phyloP scores from a whole-genome alignment of 2,113 vertebrate species.

The Bos indicus region DNA sequence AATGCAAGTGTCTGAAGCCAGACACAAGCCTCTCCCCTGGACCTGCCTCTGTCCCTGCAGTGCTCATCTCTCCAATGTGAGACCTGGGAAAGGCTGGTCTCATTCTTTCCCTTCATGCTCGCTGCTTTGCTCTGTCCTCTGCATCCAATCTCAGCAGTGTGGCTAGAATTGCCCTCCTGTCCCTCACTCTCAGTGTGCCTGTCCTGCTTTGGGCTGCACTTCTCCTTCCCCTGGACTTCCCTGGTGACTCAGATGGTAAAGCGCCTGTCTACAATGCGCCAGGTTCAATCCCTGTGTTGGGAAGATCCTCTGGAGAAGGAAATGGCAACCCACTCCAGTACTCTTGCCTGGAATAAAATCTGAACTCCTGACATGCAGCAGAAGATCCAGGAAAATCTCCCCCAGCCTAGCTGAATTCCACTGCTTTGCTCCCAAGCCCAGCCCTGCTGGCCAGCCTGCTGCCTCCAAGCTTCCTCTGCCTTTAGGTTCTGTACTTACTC shows the following conservation, averaged over 20 bases:
- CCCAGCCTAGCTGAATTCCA: neutral
- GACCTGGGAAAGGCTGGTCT: neutral
- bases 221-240: neutral
- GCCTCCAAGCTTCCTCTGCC: neutral
- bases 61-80: neutral
- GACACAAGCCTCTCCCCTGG: neutral
- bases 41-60: neutral
- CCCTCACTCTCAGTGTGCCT: neutral
- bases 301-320: neutral
- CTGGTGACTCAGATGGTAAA: neutral
- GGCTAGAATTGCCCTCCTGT: neutral
- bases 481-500: neutral
- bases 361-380: neutral
- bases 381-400: neutral
- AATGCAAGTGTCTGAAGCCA: neutral
- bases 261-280: neutral
- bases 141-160: too few species aligned
- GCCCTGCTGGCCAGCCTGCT: accelerated
- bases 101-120: neutral
- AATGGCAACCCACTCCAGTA: neutral
- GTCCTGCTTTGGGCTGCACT: too few species aligned
- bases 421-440: neutral
- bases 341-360: neutral
- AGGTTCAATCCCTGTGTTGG: accelerated
- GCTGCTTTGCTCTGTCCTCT: neutral